These are phyloP conservation scores for Synanthedon myopaeformis DNA, from an alignment of 2,888 invertebrate genomes.

Conservation along the genomic window DNA sequence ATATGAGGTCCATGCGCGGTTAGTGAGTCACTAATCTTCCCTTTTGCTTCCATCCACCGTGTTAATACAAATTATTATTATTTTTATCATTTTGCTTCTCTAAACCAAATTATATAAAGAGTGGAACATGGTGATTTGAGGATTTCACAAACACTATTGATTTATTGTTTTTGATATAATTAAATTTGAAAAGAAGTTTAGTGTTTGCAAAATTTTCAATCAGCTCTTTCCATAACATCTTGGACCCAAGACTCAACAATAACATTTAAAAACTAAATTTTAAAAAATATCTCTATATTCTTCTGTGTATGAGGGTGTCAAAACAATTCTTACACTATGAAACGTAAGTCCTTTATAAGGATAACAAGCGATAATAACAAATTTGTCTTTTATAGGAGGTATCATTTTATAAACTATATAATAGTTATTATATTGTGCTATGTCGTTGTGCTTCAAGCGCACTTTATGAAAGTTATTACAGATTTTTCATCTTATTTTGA, in stretches of 20 bases:
- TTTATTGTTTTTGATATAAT: conserved; percentile 1
- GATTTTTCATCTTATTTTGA: no score
- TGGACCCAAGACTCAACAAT: conserved; percentile 61
- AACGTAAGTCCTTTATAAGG: conserved; percentile 62
- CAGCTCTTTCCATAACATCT: conserved; percentile 27
- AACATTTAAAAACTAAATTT: conserved; percentile 51
- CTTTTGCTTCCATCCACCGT: no score
- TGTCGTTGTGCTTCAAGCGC: conserved; percentile 44
- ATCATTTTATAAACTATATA: conserved; percentile 35
- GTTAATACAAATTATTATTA: no score
- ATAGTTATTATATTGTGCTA: conserved; percentile 38
- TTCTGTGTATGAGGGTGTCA: neutral
- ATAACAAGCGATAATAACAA: conserved; percentile 62
- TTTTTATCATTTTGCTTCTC: no score
- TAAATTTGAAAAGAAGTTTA: neutral
- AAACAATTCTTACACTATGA: conserved; percentile 48
- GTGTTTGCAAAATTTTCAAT: neutral
- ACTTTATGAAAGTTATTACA: conserved; percentile 12
- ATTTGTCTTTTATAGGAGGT: conserved; percentile 59
- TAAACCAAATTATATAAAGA: no score
- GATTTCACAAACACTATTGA: neutral
- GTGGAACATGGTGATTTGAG: neutral
- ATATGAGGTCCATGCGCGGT: no score
- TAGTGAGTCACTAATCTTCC: no score
- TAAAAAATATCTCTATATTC: conserved; percentile 26